Evolutionary conservation across 2,888 invertebrate species (phyloP), one percentile per base, ranked within the genome.

Genomic region (Luperina nickerlii): DNA sequence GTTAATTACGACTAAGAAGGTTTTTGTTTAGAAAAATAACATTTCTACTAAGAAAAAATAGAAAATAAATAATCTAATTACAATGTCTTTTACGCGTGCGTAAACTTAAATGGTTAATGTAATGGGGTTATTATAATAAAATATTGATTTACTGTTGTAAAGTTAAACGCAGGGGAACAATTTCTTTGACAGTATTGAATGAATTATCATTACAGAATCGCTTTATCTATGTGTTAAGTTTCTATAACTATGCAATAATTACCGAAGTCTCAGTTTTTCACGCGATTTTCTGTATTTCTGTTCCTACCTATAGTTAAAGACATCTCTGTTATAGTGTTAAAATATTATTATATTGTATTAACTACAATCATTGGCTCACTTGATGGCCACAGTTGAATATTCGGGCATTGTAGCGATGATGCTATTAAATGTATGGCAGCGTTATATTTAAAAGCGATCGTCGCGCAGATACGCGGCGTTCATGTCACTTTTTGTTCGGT

Each of bases 101-200:
- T 79, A 77, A 72, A 83, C 45, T 66, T 81, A 68, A 74, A 78
- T 72, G 54, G 60, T 80, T 85, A 84, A 82, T 83, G 66, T 86
- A 82, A 88, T 84, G 87, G 87, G 88, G 85, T 88, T 78, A 84
- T 85, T 84, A n/a, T 80, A 83, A 81, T 83, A 80, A 85, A 81
- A 77, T 81, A 81, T 76, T 80, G 86, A 82, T 83, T 86, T 86
- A 80, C 85, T 81, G 85, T 83, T 85, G 65, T 79, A 81, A 84
- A 82, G 68, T 82, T 78, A 68, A 88, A 81, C n/a, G 85, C 88
- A 79, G 83, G 90, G 90, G 87, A 90, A 88, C 91, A 89, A 90
- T 88, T 87, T 87, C 86, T 88, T 91, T 90, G 88, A 89, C 90
- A 91, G 90, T 90, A 91, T 91, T 90, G 82, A 86, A 90, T 88